These are phyloP conservation scores for Pachyramphus minor DNA, from an alignment of 2,113 vertebrate species.

Conservation along the genomic window DNA sequence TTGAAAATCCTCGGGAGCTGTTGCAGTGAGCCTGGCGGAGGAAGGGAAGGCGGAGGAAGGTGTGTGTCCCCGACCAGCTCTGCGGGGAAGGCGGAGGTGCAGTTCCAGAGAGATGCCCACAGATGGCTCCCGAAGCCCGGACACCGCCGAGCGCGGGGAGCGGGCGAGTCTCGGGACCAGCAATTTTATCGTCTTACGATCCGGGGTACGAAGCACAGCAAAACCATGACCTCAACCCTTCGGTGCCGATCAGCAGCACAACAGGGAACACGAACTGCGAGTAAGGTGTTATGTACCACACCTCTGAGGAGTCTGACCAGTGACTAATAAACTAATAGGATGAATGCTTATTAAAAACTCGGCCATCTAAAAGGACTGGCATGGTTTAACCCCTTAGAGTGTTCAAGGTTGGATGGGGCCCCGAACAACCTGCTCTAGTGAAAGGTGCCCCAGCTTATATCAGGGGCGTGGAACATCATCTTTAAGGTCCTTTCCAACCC, in stretches of 20 bases:
- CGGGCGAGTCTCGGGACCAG: neutral
- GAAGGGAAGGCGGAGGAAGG: neutral
- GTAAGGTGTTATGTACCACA: neutral
- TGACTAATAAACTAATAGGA: no score
- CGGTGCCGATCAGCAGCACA: neutral
- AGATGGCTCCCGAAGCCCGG: neutral
- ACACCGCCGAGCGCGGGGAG: neutral
- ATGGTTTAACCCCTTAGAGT: neutral
- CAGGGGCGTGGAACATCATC: no score
- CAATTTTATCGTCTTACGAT: neutral
- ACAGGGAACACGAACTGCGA: no score
- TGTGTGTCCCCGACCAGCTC: neutral
- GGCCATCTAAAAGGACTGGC: neutral
- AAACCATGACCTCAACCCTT: neutral
- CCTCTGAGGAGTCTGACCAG: neutral
- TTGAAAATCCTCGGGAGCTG: accelerated
- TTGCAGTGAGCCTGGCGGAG: accelerated
- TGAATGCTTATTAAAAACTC: neutral
- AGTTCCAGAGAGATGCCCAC: neutral
- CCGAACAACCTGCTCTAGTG: neutral
- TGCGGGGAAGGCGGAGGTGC: neutral
- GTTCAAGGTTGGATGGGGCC: neutral
- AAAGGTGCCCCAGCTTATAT: neutral
- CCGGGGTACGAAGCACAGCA: neutral
- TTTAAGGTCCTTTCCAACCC: neutral